These are phyloP conservation scores for Paracanthobrama guichenoti DNA, from an alignment of 2,113 vertebrate genomes.

Conservation along the genomic window DNA sequence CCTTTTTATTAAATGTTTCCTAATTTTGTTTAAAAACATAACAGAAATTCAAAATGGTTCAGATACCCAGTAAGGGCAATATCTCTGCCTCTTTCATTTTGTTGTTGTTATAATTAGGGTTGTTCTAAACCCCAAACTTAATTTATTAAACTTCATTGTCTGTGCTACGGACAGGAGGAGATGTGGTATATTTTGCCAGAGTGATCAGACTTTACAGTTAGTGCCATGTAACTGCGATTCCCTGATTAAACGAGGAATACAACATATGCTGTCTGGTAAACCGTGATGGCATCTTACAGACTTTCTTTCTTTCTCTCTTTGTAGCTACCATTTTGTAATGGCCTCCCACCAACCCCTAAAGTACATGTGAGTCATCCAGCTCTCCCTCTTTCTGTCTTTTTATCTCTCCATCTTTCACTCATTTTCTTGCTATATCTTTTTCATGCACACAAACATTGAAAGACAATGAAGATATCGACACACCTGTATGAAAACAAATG, in stretches of 20 bases:
- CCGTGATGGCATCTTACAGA: not conserved
- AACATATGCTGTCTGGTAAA: not conserved
- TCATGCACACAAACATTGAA: not conserved
- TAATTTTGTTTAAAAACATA: no score
- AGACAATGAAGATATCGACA: not conserved
- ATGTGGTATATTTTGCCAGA: not conserved
- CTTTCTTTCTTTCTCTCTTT: not conserved
- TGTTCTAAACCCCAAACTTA: not conserved
- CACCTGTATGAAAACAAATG: not conserved
- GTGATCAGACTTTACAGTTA: not conserved
- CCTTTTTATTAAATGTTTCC: not conserved
- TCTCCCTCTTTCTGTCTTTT: not conserved
- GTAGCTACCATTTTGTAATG: conserved; percentile 94
- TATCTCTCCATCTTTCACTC: not conserved
- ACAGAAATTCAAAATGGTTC: no score
- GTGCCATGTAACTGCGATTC: not conserved
- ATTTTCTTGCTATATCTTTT: not conserved
- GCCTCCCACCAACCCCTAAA: conserved; percentile 97
- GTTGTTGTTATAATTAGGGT: not conserved
- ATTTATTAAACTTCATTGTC: not conserved
- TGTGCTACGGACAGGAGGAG: not conserved
- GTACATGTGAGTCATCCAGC: conserved; percentile 87
- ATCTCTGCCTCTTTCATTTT: not conserved
- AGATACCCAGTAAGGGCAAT: not conserved
- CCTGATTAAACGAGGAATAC: not conserved